phyloP scores from a whole-genome alignment of 2,888 invertebrate species.

The Nephrotoma appendiculata region DNA sequence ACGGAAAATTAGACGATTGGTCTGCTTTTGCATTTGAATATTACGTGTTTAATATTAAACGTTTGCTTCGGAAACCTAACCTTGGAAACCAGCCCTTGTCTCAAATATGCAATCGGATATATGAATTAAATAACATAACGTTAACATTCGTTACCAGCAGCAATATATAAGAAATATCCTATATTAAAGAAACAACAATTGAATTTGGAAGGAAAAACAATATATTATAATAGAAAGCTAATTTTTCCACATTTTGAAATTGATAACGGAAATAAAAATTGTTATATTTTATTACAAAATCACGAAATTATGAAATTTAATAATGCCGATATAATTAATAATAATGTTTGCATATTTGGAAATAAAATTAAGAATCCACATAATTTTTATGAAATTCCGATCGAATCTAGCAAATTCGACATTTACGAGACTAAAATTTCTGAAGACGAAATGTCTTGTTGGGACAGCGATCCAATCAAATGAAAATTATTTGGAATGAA shows the following conservation, averaged over 20 bases:
- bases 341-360: neutral
- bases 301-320: neutral
- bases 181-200: neutral
- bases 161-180: neutral
- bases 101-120: neutral
- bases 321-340: neutral
- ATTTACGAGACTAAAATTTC: neutral
- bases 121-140: neutral
- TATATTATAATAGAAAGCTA: neutral
- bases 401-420: neutral
- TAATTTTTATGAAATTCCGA: neutral
- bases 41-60: neutral
- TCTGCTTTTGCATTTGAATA: neutral
- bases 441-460: neutral
- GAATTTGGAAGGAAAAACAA: neutral
- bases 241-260: neutral
- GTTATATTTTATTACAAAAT: neutral
- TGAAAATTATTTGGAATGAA: neutral
- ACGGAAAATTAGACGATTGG: neutral
- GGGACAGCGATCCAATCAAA: neutral
- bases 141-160: neutral
- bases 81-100: no score
- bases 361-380: neutral
- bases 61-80: neutral
- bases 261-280: neutral